These are phyloP conservation scores for Todus mexicanus DNA, from an alignment of 2,797 vertebrate species.

Conservation along the genomic window DNA sequence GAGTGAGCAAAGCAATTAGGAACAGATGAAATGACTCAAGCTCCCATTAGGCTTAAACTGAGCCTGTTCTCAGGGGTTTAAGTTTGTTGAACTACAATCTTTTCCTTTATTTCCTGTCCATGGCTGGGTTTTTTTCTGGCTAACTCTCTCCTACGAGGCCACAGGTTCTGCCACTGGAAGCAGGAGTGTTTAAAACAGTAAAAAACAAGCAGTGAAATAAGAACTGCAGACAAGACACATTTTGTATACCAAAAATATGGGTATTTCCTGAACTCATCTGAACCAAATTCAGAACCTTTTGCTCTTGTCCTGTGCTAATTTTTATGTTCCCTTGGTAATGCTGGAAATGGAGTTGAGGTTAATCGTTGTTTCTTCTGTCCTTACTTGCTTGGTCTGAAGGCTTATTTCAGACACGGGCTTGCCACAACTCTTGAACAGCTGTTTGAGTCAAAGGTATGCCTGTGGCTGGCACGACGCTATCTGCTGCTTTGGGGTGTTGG, in stretches of 20 bases:
- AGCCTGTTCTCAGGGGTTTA: neutral
- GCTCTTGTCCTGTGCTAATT: neutral
- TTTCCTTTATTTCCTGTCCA: neutral
- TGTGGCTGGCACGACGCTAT: neutral
- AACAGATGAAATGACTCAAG: slow-evolving; percentile 33
- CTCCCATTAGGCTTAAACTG: neutral
- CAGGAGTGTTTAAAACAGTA: neutral
- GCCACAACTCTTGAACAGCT: neutral
- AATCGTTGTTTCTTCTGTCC: neutral
- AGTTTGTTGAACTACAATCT: neutral
- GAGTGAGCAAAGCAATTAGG: slow-evolving; percentile 48
- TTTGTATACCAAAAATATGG: neutral
- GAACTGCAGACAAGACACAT: neutral
- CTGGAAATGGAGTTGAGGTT: neutral
- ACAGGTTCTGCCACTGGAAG: neutral
- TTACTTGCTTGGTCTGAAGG: neutral
- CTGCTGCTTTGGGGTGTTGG: neutral
- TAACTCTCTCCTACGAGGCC: neutral
- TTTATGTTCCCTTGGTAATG: neutral
- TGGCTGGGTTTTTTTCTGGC: neutral
- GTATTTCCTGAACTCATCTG: neutral
- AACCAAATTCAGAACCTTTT: neutral
- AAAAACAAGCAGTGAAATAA: neutral
- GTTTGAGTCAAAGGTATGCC: neutral
- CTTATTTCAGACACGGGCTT: neutral